Conservation (phyloP, 2,113 vertebrate genomes). For the Sapayoa aenigma region DNA sequence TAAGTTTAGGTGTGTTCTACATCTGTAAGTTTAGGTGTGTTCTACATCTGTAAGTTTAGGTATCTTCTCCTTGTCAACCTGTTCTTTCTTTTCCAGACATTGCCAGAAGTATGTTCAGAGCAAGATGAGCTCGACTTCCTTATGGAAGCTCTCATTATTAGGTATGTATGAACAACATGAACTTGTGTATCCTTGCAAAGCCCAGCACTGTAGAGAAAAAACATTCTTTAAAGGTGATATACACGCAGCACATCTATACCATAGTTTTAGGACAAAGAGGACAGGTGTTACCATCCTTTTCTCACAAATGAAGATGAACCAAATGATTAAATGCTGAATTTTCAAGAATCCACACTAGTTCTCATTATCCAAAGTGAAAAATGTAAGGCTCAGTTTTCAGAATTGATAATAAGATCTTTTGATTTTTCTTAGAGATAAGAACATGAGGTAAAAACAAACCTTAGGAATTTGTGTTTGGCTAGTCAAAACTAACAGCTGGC, state of each 20-base stretch:
- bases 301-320: background rate
- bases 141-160: constrained; percentile 99
- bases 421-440: background rate
- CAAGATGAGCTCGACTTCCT: constrained; percentile 98
- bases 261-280: background rate
- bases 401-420: background rate
- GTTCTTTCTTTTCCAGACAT: constrained; percentile 78
- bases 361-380: background rate
- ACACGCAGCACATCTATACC: background rate
- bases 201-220: background rate
- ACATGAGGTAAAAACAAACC: background rate
- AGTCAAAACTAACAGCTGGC: background rate
- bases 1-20: too few relatives aligned
- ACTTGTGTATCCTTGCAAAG: background rate
- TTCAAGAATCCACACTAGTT: background rate
- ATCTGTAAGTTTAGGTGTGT: background rate
- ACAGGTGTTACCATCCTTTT: background rate
- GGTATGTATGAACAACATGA: constrained; percentile 71
- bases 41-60: background rate
- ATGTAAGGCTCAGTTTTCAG: background rate
- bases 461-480: background rate
- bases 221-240: background rate
- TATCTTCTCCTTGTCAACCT: background rate
- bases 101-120: constrained; percentile 97
- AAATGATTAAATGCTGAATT: background rate